Evolutionary conservation across 92 coral and sea anemone genomes (phyloP), one percentile per base, ranked within the genome.

Genomic region (Phymanthus crucifer): DNA sequence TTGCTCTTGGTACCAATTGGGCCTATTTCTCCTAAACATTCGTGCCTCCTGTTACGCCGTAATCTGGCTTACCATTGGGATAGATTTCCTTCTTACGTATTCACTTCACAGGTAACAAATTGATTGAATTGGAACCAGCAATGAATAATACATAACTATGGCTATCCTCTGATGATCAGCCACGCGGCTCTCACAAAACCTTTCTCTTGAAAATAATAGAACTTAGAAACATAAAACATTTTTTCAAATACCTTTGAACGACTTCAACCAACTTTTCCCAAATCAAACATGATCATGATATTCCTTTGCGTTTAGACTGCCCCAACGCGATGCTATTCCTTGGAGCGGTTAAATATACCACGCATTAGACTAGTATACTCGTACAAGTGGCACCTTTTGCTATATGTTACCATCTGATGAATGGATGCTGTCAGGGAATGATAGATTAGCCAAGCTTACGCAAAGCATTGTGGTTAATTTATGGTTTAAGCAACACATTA

Each of bases 401-500:
- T 29, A 24, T 61, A 61, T 61, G 13, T 61, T 61, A 61, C 68
- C 68, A 61, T 61, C 34, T 61, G 68, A 61, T 61, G 68, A 61
- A 61, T 61, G 34, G 35, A 27, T 24, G 68, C 13, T 61, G 68
- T 61, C 68, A 61, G 33, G 26, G 68, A 19, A 61, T 61, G 68
- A 61, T 61, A 27, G 68, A 61, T 61, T 61, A 61, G 8, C 68
- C 68, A 27, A 61, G 35, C 68, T 61, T 61, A 61, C 68, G 68
- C 68, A 61, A 61, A 61, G 68, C 33, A 61, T 18, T 61, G 68
- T 61, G 68, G 68, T 61, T 61, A 61, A 61, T 61, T 61, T 8
- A 61, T 61, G 68, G 68, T 61, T 61, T 61, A 61, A 61, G 34
- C 68, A 61, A 61, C 68, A 61, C 68, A 61, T 61, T 61, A 61